Percentiles rank a stretch among this genome's conserved stretches.
These are phyloP conservation scores for Sphaerophoria rueppellii DNA, from an alignment of 2,888 invertebrate genomes.

Conservation along the genomic window DNA sequence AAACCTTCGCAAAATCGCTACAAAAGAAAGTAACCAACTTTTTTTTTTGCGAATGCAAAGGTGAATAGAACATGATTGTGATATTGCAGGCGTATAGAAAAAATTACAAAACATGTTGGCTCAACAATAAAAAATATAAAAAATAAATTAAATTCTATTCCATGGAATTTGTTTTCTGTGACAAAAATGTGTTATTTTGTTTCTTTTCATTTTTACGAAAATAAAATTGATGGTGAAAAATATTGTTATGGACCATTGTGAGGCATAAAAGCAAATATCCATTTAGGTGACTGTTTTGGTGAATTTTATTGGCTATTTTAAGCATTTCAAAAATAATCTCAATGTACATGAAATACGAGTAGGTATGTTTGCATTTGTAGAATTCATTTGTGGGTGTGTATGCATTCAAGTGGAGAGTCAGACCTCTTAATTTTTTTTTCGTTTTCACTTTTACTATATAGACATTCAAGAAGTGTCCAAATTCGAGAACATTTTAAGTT, in stretches of 20 bases:
- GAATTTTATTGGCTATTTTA: no score
- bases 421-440: no score
- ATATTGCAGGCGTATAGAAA: not conserved
- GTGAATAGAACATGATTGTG: constrained; percentile 52
- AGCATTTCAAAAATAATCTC: no score
- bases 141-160: constrained; percentile 38
- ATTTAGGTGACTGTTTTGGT: not conserved
- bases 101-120: constrained; percentile 17
- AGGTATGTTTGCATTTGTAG: no score
- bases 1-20: no score
- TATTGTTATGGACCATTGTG: not conserved
- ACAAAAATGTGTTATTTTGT: not conserved
- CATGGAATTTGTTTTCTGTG: constrained; percentile 24
- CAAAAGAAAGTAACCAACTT: no score
- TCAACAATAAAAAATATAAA: constrained; percentile 36
- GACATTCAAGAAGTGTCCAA: no score
- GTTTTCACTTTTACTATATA: no score
- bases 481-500: no score
- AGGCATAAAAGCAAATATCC: not conserved
- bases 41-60: not conserved
- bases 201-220: not conserved
- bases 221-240: not conserved
- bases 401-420: no score
- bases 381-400: no score
- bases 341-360: no score